phyloP scores from a whole-genome alignment of 2,113 vertebrate species.

The Condylura cristata region DNA sequence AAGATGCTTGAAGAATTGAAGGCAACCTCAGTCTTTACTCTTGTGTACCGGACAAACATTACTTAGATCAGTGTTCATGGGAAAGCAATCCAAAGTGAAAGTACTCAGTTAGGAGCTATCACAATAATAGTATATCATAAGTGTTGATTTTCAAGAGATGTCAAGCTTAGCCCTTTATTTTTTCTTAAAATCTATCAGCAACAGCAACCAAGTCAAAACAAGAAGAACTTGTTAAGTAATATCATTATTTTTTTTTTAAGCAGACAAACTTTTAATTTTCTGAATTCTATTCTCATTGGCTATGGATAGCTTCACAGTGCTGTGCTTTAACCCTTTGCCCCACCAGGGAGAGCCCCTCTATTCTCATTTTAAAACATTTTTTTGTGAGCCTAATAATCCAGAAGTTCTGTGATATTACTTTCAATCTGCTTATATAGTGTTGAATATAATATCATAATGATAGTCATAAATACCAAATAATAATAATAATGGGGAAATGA shows the following conservation, averaged over 20 bases:
- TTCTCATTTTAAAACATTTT: constrained; percentile 19
- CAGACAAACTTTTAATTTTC: background rate
- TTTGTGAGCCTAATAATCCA: background rate
- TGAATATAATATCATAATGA: constrained; percentile 16
- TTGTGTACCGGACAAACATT: background rate
- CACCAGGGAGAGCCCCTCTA: too few relatives aligned
- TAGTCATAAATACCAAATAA: background rate
- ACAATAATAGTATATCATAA: background rate
- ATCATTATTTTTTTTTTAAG: too few relatives aligned
- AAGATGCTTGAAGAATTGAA: background rate
- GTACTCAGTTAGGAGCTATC: background rate
- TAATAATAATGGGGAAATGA: background rate
- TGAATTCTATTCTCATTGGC: constrained; percentile 12
- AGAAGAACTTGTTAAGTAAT: too few relatives aligned
- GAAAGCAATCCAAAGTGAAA: background rate
- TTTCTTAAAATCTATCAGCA: background rate
- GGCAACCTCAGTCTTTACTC: background rate
- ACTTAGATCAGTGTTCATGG: background rate
- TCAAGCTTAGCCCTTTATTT: background rate
- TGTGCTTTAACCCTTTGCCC: too few relatives aligned
- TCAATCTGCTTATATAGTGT: background rate
- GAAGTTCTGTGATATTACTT: background rate
- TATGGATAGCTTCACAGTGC: too few relatives aligned
- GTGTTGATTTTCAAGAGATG: background rate
- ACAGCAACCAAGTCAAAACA: background rate